These are phyloP conservation scores for Pygoscelis adeliae DNA, from an alignment of 2,113 vertebrate species.

Conservation along the genomic window DNA sequence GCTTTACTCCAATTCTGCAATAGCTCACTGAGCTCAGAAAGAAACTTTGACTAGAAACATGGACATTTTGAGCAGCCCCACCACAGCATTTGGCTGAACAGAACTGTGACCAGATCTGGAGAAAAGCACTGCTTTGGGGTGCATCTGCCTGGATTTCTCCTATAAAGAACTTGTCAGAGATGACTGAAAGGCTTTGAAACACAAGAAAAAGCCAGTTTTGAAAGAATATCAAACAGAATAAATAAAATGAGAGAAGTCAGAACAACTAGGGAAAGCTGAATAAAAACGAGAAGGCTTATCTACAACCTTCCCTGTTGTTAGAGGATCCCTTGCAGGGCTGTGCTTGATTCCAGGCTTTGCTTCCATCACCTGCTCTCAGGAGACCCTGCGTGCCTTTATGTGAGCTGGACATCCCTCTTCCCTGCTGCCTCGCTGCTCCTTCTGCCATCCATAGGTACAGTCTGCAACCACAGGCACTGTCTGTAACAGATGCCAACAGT, in stretches of 20 bases:
- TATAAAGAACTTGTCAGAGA: background rate
- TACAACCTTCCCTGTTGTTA: background rate
- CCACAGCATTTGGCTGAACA: background rate
- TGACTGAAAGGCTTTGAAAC: background rate
- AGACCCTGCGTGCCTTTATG: fast-evolving
- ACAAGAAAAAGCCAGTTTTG: background rate
- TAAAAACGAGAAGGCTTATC: background rate
- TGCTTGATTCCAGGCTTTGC: background rate
- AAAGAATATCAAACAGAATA: background rate
- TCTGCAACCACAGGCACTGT: background rate
- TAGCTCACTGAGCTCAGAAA: background rate
- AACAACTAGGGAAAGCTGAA: background rate
- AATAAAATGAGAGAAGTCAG: background rate
- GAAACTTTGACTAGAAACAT: background rate
- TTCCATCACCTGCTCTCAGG: background rate
- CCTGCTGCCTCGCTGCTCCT: background rate
- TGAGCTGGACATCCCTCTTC: background rate
- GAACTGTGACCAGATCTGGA: background rate
- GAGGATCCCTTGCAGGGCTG: background rate
- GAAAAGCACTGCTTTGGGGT: background rate
- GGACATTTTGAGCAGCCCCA: background rate
- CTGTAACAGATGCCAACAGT: background rate
- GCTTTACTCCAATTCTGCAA: background rate
- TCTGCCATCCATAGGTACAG: background rate
- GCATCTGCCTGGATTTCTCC: background rate